Percentiles rank a stretch among this genome's conserved stretches.
Conservation (phyloP, 2,113 vertebrate species). For the Varanus salvator region DNA sequence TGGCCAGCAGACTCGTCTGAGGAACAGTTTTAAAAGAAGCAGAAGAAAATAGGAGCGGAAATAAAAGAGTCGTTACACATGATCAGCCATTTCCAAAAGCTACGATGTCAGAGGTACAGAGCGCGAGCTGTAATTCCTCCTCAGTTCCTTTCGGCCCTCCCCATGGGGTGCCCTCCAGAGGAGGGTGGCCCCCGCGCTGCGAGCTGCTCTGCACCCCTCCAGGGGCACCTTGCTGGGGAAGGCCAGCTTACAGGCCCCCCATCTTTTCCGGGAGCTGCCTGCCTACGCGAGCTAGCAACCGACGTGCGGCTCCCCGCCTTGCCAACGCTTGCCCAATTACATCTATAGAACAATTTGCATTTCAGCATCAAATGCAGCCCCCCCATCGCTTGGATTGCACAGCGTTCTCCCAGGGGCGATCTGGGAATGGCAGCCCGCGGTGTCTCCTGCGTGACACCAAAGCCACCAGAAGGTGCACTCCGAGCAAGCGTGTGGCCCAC, state of each 20-base stretch:
- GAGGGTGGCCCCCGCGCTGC: too few relatives aligned
- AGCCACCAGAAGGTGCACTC: neutral
- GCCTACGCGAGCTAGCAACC: neutral
- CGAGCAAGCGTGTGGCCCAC: neutral
- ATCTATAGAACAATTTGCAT: neutral
- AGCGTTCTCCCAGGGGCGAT: neutral
- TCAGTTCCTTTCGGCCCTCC: too few relatives aligned
- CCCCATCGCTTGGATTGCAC: neutral
- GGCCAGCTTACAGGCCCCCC: accelerated
- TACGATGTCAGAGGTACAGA: too few relatives aligned
- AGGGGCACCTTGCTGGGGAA: neutral
- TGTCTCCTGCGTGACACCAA: neutral
- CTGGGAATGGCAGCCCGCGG: too few relatives aligned
- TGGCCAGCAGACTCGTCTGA: neutral
- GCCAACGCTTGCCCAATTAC: neutral
- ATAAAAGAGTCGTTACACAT: too few relatives aligned
- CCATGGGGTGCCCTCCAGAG: too few relatives aligned
- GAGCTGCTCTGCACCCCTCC: too few relatives aligned
- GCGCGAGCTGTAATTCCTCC: too few relatives aligned
- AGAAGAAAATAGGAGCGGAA: too few relatives aligned
- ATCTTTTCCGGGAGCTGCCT: neutral
- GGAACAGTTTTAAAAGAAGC: too few relatives aligned
- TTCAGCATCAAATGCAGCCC: neutral
- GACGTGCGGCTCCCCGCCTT: neutral
- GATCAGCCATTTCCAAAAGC: too few relatives aligned